These are phyloP conservation scores for Peromyscus nudipes DNA, from an alignment of 2,797 vertebrate species.

Conservation along the genomic window DNA sequence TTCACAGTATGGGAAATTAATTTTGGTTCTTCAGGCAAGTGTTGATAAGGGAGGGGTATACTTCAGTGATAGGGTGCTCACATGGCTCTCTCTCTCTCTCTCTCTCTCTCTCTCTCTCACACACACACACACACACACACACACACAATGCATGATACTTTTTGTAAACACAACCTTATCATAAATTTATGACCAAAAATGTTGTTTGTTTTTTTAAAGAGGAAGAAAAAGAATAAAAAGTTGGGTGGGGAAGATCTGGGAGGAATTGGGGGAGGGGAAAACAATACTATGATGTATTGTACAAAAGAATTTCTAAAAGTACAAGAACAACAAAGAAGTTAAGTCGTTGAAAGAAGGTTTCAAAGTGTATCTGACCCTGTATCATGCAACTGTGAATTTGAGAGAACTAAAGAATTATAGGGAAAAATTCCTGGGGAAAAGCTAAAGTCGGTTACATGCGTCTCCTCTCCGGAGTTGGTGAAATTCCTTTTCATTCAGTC, in stretches of 20 bases:
- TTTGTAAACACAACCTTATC: slow-evolving; percentile 65
- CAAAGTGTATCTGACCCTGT: slow-evolving; percentile 1
- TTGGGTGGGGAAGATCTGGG: background rate
- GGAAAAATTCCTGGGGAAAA: background rate
- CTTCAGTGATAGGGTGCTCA: background rate
- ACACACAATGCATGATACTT: background rate
- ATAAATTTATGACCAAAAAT: slow-evolving; percentile 58
- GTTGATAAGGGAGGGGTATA: background rate
- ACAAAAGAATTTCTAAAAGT: background rate
- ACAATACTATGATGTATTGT: background rate
- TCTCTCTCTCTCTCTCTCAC: background rate
- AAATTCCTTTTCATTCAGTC: slow-evolving; percentile 67
- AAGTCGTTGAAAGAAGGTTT: slow-evolving; percentile 1
- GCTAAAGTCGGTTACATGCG: slow-evolving; percentile 19
- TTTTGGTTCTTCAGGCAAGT: slow-evolving; percentile 43
- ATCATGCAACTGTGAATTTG: background rate
- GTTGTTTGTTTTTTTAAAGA: background rate
- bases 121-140: background rate
- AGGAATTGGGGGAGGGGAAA: background rate
- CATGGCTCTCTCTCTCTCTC: too few relatives aligned
- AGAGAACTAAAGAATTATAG: background rate
- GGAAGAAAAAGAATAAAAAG: background rate
- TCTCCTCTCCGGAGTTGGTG: background rate
- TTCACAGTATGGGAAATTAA: slow-evolving; percentile 21
- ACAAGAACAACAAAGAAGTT: background rate